Percentiles rank a stretch among this genome's conserved stretches.
phyloP scores from a whole-genome alignment of 2,797 vertebrate genomes.

The Molothrus ater region DNA sequence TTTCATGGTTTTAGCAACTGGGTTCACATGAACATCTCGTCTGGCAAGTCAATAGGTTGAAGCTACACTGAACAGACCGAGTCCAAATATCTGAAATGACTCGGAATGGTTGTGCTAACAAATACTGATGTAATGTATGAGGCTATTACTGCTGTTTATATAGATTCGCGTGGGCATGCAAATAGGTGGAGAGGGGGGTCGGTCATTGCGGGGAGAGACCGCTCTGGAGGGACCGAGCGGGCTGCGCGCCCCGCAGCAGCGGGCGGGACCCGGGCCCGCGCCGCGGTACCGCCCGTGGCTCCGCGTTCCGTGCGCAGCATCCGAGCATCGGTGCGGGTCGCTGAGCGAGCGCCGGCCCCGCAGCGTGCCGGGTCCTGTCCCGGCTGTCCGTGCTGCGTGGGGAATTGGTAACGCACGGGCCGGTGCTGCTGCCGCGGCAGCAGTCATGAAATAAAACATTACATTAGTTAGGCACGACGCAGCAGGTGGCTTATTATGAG shows the following conservation, averaged over 20 bases:
- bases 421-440: not conserved
- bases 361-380: not conserved
- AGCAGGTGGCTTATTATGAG: slow-evolving; percentile 43
- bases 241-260: not conserved
- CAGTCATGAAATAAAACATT: not conserved
- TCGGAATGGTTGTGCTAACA: slow-evolving; percentile 7
- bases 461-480: not conserved
- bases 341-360: not conserved
- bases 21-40: not conserved
- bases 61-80: slow-evolving; percentile 24
- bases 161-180: not conserved
- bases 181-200: not conserved
- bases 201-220: not conserved
- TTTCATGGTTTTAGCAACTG: slow-evolving; percentile 15
- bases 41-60: not conserved
- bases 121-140: not conserved
- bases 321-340: not conserved
- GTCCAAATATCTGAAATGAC: slow-evolving; percentile 24
- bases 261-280: not conserved
- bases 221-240: not conserved
- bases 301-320: not conserved
- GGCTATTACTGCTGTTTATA: slow-evolving; percentile 5
- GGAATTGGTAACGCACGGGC: not conserved
- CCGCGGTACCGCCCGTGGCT: not conserved
- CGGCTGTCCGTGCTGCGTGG: not conserved